Conservation (phyloP, 2,113 vertebrate species). For the Acanthisitta chloris region DNA sequence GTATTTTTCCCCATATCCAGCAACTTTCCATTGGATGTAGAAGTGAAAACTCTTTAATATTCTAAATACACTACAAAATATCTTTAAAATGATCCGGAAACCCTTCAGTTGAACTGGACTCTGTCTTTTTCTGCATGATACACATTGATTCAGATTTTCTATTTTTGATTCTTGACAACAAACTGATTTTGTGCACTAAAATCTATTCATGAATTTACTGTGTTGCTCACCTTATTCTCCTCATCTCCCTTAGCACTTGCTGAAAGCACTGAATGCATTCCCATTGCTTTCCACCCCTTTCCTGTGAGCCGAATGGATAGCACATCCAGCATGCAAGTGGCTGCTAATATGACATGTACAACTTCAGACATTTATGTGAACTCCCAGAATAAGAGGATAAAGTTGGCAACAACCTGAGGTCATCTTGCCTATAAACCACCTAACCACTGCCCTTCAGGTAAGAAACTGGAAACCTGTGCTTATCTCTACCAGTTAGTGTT, state of each 20-base stretch:
- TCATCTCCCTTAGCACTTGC: background rate
- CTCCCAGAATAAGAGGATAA: background rate
- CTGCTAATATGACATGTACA: conserved; percentile 13
- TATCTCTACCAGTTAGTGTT: background rate
- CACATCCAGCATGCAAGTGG: background rate
- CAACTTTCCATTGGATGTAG: background rate
- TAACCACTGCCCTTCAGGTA: conserved; percentile 28
- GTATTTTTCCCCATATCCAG: background rate
- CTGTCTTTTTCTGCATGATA: background rate
- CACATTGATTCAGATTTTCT: background rate
- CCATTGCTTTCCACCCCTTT: background rate
- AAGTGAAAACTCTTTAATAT: background rate
- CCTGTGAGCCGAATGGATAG: background rate
- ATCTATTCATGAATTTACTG: background rate
- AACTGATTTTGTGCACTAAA: background rate
- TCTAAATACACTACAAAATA: background rate
- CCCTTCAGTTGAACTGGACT: background rate
- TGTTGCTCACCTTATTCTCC: background rate
- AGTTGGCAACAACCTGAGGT: background rate
- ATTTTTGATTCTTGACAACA: background rate
- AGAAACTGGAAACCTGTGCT: conserved; percentile 33
- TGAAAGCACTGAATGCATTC: background rate
- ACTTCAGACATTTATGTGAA: conserved; percentile 10
- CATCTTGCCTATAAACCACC: background rate
- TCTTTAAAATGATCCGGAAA: background rate